phyloP scores from a whole-genome alignment of 2,888 invertebrate species.

The Ceraclea dissimilis region DNA sequence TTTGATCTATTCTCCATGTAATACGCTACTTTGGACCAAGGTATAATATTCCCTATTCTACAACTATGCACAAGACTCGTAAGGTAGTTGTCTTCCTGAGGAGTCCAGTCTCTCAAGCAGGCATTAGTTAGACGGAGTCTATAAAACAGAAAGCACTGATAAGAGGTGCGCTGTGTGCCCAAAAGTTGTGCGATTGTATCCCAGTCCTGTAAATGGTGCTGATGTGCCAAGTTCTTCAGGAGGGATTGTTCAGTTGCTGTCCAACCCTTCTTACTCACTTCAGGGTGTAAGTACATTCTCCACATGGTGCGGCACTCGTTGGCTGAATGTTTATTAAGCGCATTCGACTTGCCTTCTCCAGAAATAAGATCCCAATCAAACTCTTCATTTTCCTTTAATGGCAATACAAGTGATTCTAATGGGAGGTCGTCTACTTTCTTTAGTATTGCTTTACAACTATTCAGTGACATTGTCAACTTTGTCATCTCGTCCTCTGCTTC shows the following conservation, averaged over 20 bases:
- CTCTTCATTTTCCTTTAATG: constrained; percentile 33
- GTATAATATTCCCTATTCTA: constrained; percentile 57
- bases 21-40: constrained; percentile 63
- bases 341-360: constrained; percentile 36
- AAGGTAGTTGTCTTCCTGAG: constrained; percentile 61
- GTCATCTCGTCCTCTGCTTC: background rate
- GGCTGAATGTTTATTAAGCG: constrained; percentile 56
- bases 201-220: constrained; percentile 56
- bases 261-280: constrained; percentile 54
- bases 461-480: background rate
- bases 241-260: constrained; percentile 41
- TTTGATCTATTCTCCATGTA: constrained; percentile 57
- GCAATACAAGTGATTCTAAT: constrained; percentile 34
- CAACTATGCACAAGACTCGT: constrained; percentile 54
- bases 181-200: constrained; percentile 52
- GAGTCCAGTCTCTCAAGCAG: constrained; percentile 48
- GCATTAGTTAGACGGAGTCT: constrained; percentile 30
- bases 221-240: constrained; percentile 37
- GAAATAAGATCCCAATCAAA: constrained; percentile 56
- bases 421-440: constrained; percentile 26
- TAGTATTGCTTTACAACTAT: constrained; percentile 3
- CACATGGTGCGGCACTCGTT: constrained; percentile 63
- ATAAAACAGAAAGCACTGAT: constrained; percentile 63
- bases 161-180: constrained; percentile 53
- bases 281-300: constrained; percentile 62